A percentile compares a stretch with the other conserved stretches of the same genome.
Conservation (phyloP, 2,797 vertebrate genomes). For the Aphelocoma californica region DNA sequence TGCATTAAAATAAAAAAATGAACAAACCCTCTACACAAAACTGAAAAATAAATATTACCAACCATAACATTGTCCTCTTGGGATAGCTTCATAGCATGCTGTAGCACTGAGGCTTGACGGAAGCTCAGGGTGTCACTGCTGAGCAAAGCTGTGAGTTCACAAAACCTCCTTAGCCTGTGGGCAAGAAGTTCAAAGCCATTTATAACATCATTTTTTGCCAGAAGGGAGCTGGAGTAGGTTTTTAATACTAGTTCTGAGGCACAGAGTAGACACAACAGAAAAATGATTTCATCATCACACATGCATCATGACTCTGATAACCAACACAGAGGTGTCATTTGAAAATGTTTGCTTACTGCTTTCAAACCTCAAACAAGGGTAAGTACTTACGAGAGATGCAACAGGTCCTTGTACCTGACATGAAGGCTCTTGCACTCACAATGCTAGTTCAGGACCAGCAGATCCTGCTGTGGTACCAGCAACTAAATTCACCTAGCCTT, state of each 20-base stretch:
- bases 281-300: not conserved
- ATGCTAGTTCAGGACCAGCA: not conserved
- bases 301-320: not conserved
- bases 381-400: not conserved
- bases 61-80: not conserved
- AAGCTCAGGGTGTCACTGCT: not conserved
- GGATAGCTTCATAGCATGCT: not conserved
- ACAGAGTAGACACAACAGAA: not conserved
- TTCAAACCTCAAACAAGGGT: not conserved
- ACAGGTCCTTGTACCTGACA: accelerated
- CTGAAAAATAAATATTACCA: not conserved
- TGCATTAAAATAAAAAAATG: not conserved
- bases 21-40: not conserved
- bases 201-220: not conserved
- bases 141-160: not conserved
- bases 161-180: not conserved
- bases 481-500: not conserved
- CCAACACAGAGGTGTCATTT: not conserved
- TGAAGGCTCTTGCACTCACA: not conserved
- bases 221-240: not conserved
- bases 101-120: not conserved
- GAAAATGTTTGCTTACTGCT: not conserved
- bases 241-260: not conserved
- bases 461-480: not conserved
- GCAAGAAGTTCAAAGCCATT: not conserved